Percentiles rank a stretch among this genome's conserved stretches.
phyloP scores from a whole-genome alignment of 2,888 invertebrate species.

The Trissolcus brochymenae region DNA sequence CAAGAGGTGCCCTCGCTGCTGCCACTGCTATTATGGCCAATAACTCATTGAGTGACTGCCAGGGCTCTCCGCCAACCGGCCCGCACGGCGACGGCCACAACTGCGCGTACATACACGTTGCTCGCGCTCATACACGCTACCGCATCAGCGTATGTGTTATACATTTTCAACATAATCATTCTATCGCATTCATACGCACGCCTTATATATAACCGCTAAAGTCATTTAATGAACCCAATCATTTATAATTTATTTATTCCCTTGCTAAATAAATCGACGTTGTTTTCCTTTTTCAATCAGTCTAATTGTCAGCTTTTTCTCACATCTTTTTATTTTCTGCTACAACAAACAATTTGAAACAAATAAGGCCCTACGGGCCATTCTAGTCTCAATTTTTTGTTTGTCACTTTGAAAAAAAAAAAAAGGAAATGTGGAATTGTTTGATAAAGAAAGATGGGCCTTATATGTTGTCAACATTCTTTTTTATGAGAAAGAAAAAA shows the following conservation, averaged over 20 bases:
- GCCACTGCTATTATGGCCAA: conserved; percentile 77
- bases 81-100: conserved; percentile 64
- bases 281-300: no score
- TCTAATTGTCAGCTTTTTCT: no score
- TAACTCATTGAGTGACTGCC: conserved; percentile 76
- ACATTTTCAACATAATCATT: conserved; percentile 51
- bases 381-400: no score
- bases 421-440: no score
- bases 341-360: no score
- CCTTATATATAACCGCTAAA: conserved; percentile 20
- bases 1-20: conserved; percentile 68
- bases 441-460: no score
- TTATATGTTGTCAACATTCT: no score
- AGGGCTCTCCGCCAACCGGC: conserved; percentile 69
- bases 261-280: background rate
- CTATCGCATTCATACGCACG: conserved; percentile 31
- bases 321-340: no score
- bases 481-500: no score
- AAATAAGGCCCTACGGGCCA: no score
- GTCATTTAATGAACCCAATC: conserved; percentile 43
- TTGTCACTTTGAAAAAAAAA: no score
- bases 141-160: conserved; percentile 60
- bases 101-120: conserved; percentile 63
- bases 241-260: conserved; percentile 42
- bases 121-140: conserved; percentile 63